Evolutionary conservation across 2,888 invertebrate species (phyloP), one percentile per base, ranked within the genome.

Genomic region (Hesperia comma): DNA sequence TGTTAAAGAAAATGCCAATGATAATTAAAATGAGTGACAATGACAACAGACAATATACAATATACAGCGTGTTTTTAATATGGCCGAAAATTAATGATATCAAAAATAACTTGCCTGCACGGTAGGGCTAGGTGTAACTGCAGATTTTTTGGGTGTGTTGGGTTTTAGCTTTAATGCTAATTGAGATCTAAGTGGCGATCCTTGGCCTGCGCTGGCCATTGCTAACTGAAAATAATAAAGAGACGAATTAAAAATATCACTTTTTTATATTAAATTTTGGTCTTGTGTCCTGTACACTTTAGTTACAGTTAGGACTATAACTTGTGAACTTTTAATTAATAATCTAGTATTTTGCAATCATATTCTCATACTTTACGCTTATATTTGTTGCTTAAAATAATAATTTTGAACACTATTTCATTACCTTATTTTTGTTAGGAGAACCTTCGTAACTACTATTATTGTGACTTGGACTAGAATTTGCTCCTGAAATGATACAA

Each of bases 121-220:
- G 37, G 92, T 89, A 62, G 93, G 93, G 79, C 91, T 93, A 32
- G 91, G 90, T 15, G 87, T 85, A 41, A 87, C 85, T 56, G 79
- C 83, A 66, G 79, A 79, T 76, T 93, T 93, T 76, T 93, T 93
- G 26, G 94, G 93, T 75, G 94, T 92, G 74, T 94, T 93, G 71
- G 93, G 92, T 87, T 94, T 95, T 70, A 95, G 86, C 87, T 95
- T 95, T 75, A 96, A 88, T 63, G 95, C 95, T 75, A 96, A 88
- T 82, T 95, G 95, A 63, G 95, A 95, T 75, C 96, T 93, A 63
- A 96, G 88, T 4, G 96, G 96, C 14, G 96, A 96, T 33, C 96
- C 96, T 82, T 96, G 95, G 41, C 96, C 95, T 68, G 94, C 94
- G 78, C 93, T 92, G 15, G 94, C 88, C 84, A 93, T 87, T 63